Evolutionary conservation across 2,888 invertebrate genomes (phyloP), one percentile per base, ranked within the genome.

Genomic region (Fragum whitleyi): DNA sequence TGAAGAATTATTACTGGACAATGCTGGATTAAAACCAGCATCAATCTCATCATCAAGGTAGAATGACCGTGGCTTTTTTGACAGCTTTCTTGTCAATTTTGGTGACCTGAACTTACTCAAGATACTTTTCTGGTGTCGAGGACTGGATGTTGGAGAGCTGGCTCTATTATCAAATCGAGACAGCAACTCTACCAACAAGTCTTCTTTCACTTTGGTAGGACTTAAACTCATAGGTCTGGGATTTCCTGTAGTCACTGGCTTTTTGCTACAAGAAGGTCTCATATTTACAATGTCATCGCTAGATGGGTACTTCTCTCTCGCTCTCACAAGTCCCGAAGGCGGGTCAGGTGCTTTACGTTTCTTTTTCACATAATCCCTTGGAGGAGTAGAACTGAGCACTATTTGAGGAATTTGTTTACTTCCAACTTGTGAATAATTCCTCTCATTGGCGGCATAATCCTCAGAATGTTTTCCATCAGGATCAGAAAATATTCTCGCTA

Each of bases 311-410:
- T 81, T 85, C 19, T 67, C 68, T 19, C 85, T 62, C 16, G 79
- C 67, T 7, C 28, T 53, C 19, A 51, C 68, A 26, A 84, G 67
- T 23, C 59, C 59, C 3, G 73, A 59, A 0, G 77, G 79, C 9
- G 81, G 79, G 28, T 81, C 85, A 19, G 85, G 85, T 2, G 85
- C 85, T 57, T 73, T 57, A 11, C 85, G 70, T 59, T 85, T 85
- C 70, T 81, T 81, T 57, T 71, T 69, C 21, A 73, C 55, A 7
- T 68, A 57, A 9, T 39, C 47, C 16, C 68, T 71, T 11, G 81
- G 79, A 26, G 85, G 77, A 11, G 59, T 14, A 9, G 57, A 21
- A 39, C 57, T 72, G 23, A 72, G 36, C 23, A 59, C 59, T 23
- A 57, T 72, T n/a, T 61, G n/a, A 2, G 59, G 59, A 26, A 59